Evolutionary conservation across 1,140 invertebrate species (phyloP).

Genomic region (Formica selysi): DNA sequence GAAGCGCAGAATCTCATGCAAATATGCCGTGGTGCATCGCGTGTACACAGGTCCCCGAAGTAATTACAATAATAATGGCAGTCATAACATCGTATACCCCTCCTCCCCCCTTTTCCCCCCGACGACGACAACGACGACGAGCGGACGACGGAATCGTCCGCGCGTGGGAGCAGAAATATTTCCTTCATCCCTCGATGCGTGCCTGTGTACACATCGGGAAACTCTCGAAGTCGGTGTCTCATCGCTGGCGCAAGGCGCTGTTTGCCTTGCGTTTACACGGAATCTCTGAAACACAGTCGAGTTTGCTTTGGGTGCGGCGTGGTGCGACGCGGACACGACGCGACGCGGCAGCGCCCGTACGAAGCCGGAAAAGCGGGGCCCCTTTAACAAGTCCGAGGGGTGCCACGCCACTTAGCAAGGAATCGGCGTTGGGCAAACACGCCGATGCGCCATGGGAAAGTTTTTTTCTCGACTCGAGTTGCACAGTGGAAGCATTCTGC

Average conservation of each 20-base stretch:
- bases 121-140: constrained; percentile 2
- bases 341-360: constrained; percentile 30
- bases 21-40: constrained; percentile 41
- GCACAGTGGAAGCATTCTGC: constrained; percentile 27
- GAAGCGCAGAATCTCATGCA: constrained; percentile 56
- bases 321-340: constrained; percentile 55
- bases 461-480: constrained; percentile 30
- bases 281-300: constrained; percentile 77
- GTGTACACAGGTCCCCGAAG: constrained; percentile 50
- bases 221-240: constrained; percentile 70
- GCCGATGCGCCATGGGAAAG: constrained; percentile 50
- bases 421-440: constrained; percentile 71
- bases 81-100: constrained; percentile 26
- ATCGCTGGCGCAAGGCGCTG: constrained; percentile 51
- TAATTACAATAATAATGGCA: constrained; percentile 75
- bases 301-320: constrained; percentile 80
- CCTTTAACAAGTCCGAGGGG: constrained; percentile 31
- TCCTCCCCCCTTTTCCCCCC: neutral
- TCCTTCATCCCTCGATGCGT: constrained; percentile 38
- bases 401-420: constrained; percentile 73
- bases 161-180: constrained; percentile 37
- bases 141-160: neutral
- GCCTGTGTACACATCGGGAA: constrained; percentile 70
- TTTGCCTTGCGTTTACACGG: constrained; percentile 79
- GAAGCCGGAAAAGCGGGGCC: constrained; percentile 38